Base-by-base conservation (phyloP, 1,140 invertebrate genomes). In the Eufriesea mexicana region DNA sequence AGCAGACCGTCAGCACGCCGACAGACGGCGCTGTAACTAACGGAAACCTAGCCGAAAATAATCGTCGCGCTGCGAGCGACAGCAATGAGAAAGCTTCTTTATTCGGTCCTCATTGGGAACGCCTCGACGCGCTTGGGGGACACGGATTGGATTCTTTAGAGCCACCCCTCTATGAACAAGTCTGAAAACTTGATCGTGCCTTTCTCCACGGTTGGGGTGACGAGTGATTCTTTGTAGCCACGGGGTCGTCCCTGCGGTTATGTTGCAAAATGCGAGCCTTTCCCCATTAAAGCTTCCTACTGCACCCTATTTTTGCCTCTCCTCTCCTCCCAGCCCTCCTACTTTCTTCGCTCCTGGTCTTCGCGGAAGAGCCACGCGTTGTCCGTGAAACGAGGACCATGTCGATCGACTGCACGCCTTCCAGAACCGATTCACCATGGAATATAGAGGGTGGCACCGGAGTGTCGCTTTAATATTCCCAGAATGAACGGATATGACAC, bases 211-310 rank as follows among this genome's bases (percentile, higher is more conserved):
- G 70, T 81, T 80, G 54, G 73, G 67, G 80, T 72, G 79, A 68
- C 84, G 86, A 89, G 87, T 89, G 87, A 89, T 89, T 89, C 86
- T 89, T 89, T 89, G 87, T 86, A 89, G 86, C 86, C 81, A 74
- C 79, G 72, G 68, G 77, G 77, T 78, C 74, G 86, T 81, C 64
- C 86, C 87, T 85, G 84, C 75, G 86, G 83, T 89, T 89, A 89
- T 84, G 87, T 88, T 75, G 80, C 87, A 89, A 89, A 89, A 89
- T 84, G 80, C 87, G 64, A 51, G 74, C 64, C 84, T 79, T 81
- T 83, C 87, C 80, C 84, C 83, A 86, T 88, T 84, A 89, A 86
- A 78, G 51, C 73, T 67, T 79, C 66, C 80, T 62, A 54, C 81
- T 75, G 42, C 71, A 47, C 67, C 68, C 76, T 54, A 68, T 77